Evolutionary conservation across 30 jellyfish, hydroid and myxozoan species (phyloP).

Genomic region (Mastigias papua): DNA sequence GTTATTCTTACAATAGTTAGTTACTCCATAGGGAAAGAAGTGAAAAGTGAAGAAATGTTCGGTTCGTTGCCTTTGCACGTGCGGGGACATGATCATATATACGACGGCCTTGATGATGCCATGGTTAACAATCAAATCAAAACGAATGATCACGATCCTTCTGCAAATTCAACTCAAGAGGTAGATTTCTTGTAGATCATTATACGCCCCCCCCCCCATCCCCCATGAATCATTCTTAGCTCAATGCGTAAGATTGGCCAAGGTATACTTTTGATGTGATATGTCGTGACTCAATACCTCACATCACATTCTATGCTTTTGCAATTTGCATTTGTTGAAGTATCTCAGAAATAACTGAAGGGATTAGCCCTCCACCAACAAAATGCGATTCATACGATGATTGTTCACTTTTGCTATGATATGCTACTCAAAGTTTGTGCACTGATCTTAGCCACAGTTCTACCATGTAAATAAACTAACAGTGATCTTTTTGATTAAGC

Average conservation of each 20-base stretch:
- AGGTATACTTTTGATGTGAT: no score
- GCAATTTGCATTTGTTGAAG: no score
- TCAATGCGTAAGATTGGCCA: no score
- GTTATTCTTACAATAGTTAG: background rate
- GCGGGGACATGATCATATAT: constrained; percentile 53
- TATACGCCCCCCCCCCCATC: background rate
- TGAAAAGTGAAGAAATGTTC: constrained; percentile 61
- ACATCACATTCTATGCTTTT: no score
- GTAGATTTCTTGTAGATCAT: background rate
- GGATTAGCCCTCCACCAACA: no score
- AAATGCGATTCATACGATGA: no score
- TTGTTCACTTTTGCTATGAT: background rate
- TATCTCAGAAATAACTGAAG: no score
- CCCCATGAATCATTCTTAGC: background rate
- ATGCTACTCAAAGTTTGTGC: background rate
- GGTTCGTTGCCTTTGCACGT: constrained; percentile 73
- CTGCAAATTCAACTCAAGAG: constrained; percentile 51
- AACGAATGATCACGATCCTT: constrained; percentile 10
- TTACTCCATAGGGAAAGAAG: constrained; percentile 45
- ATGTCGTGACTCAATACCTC: no score
- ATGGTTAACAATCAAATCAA: constrained; percentile 55
- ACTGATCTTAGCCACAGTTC: background rate
- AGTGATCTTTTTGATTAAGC: background rate
- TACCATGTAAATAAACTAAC: background rate
- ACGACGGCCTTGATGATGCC: constrained; percentile 73